These are phyloP conservation scores for Coelopa frigida DNA, from an alignment of 1,140 invertebrate species.

Conservation along the genomic window DNA sequence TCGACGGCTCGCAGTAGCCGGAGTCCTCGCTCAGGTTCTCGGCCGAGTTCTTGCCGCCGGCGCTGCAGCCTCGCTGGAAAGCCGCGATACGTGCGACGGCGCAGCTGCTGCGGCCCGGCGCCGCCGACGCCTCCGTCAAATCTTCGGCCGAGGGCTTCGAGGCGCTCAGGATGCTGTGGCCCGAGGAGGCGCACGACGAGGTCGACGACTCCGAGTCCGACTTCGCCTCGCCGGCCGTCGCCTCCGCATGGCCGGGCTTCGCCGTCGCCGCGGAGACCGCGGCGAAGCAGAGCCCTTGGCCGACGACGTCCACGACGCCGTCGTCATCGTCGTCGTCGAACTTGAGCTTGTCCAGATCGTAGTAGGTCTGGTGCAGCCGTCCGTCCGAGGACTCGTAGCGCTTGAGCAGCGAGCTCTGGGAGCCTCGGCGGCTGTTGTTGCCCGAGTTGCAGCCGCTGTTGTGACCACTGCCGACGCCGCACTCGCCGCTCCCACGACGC, in stretches of 20 bases:
- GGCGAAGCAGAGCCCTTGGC: too few species aligned
- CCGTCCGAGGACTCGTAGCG: constrained; percentile 36
- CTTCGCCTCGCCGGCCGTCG: constrained; percentile 19
- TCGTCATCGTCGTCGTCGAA: constrained; percentile 20
- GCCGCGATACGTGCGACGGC: constrained; percentile 7
- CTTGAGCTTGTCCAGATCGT: constrained; percentile 38
- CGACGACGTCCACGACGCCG: too few species aligned
- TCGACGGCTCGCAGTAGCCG: constrained; percentile 59
- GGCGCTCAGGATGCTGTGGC: constrained; percentile 24
- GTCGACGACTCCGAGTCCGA: constrained; percentile 29
- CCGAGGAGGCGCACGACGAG: constrained; percentile 19
- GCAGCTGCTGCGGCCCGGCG: not conserved
- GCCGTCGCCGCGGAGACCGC: too few species aligned
- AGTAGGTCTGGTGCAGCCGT: constrained; percentile 39
- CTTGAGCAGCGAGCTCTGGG: constrained; percentile 22
- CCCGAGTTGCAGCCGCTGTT: constrained; percentile 26
- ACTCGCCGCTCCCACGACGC: too few species aligned
- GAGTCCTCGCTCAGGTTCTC: constrained; percentile 70
- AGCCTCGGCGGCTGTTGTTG: constrained; percentile 26
- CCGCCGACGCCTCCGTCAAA: constrained; percentile 2
- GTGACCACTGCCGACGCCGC: constrained; percentile 28
- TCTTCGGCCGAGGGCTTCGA: constrained; percentile 11
- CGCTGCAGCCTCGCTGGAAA: constrained; percentile 19
- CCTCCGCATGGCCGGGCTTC: constrained; percentile 14
- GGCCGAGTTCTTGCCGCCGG: constrained; percentile 52